phyloP scores from a whole-genome alignment of 2,113 vertebrate genomes.

The Macrotus californicus region DNA sequence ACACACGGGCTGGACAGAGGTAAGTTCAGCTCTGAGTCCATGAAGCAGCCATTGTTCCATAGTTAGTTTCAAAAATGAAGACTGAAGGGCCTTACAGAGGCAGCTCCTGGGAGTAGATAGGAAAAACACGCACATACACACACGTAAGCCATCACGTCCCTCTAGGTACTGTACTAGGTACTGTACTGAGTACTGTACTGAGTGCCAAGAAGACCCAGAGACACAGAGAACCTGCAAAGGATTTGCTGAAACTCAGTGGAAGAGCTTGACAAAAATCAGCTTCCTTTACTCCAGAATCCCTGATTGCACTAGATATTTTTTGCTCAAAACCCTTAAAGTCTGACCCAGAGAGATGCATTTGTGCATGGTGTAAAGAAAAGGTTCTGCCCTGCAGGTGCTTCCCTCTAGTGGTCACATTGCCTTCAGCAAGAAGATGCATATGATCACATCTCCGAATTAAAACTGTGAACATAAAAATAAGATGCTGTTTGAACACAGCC shows the following conservation, averaged over 20 bases:
- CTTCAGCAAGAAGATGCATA: not conserved
- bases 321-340: not conserved
- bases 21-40: not conserved
- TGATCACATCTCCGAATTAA: not conserved
- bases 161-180: not conserved
- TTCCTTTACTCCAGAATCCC: not conserved
- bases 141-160: not conserved
- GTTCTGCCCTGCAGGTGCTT: not conserved
- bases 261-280: not conserved
- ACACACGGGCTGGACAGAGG: not conserved
- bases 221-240: not conserved
- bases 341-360: not conserved
- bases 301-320: not conserved
- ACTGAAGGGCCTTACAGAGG: not conserved
- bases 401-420: constrained; percentile 34
- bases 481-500: not conserved
- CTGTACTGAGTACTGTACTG: too few relatives aligned
- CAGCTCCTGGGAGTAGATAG: not conserved
- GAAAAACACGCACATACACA: not conserved
- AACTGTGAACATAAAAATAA: not conserved
- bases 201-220: not conserved
- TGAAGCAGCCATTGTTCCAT: not conserved
- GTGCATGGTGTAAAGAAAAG: not conserved
- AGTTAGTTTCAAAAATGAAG: not conserved
- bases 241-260: not conserved